Evolutionary conservation across 2,113 vertebrate genomes (phyloP), one percentile per base, ranked within the genome.

Genomic region (Macroglossus sobrinus): DNA sequence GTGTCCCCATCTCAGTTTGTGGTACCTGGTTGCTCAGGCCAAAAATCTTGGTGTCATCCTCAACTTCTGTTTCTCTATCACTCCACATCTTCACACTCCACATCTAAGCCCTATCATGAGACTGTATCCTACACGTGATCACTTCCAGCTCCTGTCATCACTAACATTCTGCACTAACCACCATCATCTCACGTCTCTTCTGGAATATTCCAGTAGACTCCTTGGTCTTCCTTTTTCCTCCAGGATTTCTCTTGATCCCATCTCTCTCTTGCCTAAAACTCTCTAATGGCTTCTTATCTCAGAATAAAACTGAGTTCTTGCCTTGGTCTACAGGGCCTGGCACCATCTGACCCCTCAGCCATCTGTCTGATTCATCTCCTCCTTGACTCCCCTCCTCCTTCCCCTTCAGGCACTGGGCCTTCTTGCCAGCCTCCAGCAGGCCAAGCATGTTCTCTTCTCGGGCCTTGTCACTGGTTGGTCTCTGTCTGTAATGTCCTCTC

Each of bases 241-340:
- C 59, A 30, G 53, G 43, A 33, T 55, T 78, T 28, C 93, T 35
- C 38, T 84, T 55, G 21, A 22, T 72, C 38, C 16, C 50, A 5
- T 95, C 63, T 87, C 33, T 93, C 47, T 50, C 9, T 86, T 55
- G 35, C 35, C 61, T 81, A 92, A 95, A 93, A 55, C 66, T 75
- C 35, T 84, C n/a, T 84, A 5, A 21, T 47, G 59, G 45, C 79
- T 75, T 88, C 63, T 95, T 75, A 61, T 35, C 26, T 84, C 22
- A 33, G 82, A 69, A 33, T 59, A 55, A 80, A 81, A 74, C 59
- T 89, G 22, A 84, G 35, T 40, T 86, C 35, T 76, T 72, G 61
- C 26, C 16, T 13, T 18, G 68, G 18, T 38, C 30, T 19, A 10
- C 12, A 66, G 55, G 55, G 53, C 38, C 38, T 53, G 33, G 11